Evolutionary conservation across 2,888 invertebrate genomes (phyloP).

Genomic region (Eretmocerus hayati): DNA sequence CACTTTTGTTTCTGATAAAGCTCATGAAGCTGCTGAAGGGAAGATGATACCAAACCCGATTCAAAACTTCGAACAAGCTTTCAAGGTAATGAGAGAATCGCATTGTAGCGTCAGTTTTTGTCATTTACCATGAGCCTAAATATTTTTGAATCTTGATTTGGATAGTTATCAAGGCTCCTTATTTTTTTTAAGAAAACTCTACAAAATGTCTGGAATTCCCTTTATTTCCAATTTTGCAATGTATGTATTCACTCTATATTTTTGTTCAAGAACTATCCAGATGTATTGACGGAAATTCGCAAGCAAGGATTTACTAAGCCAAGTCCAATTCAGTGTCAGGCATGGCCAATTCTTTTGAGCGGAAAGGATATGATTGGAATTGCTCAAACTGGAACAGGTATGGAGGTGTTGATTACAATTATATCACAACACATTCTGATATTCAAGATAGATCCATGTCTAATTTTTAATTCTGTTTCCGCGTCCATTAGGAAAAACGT

Average conservation of each 20-base stretch:
- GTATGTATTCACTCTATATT: neutral
- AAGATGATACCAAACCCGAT: constrained; percentile 68
- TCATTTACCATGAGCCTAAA: no score
- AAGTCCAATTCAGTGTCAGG: constrained; percentile 87
- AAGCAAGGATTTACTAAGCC: constrained; percentile 77
- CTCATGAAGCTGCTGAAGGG: constrained; percentile 39
- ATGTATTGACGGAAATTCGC: constrained; percentile 71
- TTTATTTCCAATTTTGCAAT: no score
- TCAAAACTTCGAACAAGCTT: constrained; percentile 66
- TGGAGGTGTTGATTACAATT: no score
- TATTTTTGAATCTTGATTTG: no score
- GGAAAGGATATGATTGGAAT: constrained; percentile 95
- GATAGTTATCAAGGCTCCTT: no score
- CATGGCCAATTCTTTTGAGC: constrained; percentile 87
- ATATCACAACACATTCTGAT: no score
- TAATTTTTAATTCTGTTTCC: no score
- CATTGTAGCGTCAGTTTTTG: no score
- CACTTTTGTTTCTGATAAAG: constrained; percentile 51
- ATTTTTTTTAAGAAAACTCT: no score
- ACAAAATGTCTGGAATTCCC: no score
- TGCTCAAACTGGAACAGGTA: constrained; percentile 83
- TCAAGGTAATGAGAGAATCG: constrained; percentile 26
- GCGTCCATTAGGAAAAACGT: constrained; percentile 84
- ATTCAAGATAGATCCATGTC: no score
- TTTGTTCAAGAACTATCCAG: constrained; percentile 60